phyloP scores from a whole-genome alignment of 2,797 vertebrate genomes.

The Pagetopsis macropterus region DNA sequence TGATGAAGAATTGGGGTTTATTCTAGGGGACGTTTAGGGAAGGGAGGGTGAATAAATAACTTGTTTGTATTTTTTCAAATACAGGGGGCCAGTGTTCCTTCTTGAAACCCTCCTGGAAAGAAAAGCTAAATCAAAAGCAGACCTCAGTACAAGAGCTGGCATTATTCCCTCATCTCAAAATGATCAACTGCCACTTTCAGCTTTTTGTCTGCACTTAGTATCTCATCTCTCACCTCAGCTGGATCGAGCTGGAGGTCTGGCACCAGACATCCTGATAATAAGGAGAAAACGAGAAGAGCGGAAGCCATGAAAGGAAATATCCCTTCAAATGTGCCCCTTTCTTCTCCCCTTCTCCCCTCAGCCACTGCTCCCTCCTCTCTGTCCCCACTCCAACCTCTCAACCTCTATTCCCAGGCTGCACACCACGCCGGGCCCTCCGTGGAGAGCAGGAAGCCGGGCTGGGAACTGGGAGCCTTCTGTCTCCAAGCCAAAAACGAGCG shows the following conservation, averaged over 20 bases:
- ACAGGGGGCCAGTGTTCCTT: conserved; percentile 42
- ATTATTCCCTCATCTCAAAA: conserved; percentile 46
- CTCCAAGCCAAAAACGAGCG: conserved; percentile 57
- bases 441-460: conserved; percentile 68
- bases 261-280: conserved; percentile 73
- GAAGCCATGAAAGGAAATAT: conserved; percentile 79
- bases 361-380: conserved; percentile 31
- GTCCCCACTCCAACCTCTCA: conserved; percentile 64
- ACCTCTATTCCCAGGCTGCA: conserved; percentile 67
- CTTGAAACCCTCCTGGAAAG: conserved; percentile 26
- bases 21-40: conserved; percentile 17
- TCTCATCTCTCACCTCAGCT: conserved; percentile 64
- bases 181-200: conserved; percentile 58
- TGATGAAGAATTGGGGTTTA: conserved; percentile 47
- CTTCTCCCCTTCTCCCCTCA: conserved; percentile 18
- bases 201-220: conserved; percentile 69
- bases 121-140: conserved; percentile 61
- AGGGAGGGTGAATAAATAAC: conserved; percentile 51
- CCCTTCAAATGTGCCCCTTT: conserved; percentile 62
- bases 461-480: conserved; percentile 57
- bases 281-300: conserved; percentile 75
- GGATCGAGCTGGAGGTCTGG: conserved; percentile 68
- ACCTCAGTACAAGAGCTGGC: conserved; percentile 16
- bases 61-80: conserved; percentile 43
- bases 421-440: conserved; percentile 61